Conservation (phyloP, 2,113 vertebrate genomes). For the Edolisoma coerulescens region DNA sequence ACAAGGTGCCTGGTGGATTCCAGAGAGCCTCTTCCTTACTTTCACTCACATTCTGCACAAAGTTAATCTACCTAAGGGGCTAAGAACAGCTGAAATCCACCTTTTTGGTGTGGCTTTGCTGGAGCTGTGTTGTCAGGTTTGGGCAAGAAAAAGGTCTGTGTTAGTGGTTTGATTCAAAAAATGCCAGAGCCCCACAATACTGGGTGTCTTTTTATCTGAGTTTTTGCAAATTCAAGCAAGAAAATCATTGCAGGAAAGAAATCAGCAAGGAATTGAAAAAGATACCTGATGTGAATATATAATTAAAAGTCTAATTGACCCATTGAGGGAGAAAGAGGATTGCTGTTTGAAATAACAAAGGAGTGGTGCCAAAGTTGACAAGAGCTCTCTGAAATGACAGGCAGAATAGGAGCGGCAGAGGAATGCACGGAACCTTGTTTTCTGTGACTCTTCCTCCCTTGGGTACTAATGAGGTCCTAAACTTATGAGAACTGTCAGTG, state of each 20-base stretch:
- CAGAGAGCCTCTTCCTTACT: not conserved
- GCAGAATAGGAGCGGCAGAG: not conserved
- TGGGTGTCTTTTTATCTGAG: not conserved
- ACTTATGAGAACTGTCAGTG: not conserved
- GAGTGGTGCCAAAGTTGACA: not conserved
- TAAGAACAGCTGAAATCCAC: not conserved
- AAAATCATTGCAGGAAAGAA: not conserved
- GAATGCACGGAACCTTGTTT: not conserved
- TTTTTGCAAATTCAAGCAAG: not conserved
- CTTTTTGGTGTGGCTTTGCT: not conserved
- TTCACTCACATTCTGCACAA: not conserved
- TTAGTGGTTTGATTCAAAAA: not conserved
- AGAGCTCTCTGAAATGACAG: not conserved
- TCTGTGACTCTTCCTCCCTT: not conserved
- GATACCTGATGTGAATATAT: not conserved
- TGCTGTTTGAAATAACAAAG: not conserved
- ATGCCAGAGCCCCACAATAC: not conserved
- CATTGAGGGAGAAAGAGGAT: not conserved
- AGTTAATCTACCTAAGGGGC: not conserved
- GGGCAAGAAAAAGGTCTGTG: not conserved
- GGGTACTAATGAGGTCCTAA: conserved; percentile 43
- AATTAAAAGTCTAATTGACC: not conserved
- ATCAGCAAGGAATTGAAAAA: not conserved
- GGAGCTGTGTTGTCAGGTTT: not conserved
- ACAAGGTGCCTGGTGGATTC: not conserved